Evolutionary conservation across 2,113 vertebrate genomes (phyloP).

Genomic region (Otolemur garnettii): DNA sequence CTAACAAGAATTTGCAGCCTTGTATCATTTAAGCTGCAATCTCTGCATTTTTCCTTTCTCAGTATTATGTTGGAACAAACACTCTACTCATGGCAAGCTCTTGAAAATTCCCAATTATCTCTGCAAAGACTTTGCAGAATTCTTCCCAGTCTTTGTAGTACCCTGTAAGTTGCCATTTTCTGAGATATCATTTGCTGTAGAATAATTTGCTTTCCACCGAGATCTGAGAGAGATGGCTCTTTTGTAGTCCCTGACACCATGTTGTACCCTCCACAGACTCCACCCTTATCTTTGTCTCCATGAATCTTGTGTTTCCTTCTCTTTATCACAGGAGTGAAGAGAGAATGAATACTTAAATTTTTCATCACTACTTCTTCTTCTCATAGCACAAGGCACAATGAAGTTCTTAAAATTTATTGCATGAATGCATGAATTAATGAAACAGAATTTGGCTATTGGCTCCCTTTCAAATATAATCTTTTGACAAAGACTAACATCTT

Average conservation of each 20-base stretch:
- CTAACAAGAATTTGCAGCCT: neutral
- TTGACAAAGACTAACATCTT: neutral
- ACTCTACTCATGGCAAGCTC: neutral
- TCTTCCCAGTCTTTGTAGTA: neutral
- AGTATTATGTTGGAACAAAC: neutral
- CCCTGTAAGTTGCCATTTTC: neutral
- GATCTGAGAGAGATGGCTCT: neutral
- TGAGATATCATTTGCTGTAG: neutral
- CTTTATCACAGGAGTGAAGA: neutral
- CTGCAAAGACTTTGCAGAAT: neutral
- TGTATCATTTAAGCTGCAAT: neutral
- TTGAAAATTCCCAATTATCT: neutral
- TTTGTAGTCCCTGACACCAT: neutral
- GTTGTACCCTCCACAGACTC: fast-evolving
- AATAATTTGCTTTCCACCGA: neutral
- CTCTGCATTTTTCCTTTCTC: neutral
- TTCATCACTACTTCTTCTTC: neutral
- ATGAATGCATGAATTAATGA: neutral
- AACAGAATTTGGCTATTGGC: neutral
- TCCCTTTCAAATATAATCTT: neutral
- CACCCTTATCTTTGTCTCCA: neutral
- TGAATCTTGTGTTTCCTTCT: neutral
- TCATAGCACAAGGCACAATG: neutral
- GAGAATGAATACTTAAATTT: neutral
- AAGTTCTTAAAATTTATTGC: neutral